Conservation (phyloP, 2,113 vertebrate genomes). For the Tragelaphus buxtoni region DNA sequence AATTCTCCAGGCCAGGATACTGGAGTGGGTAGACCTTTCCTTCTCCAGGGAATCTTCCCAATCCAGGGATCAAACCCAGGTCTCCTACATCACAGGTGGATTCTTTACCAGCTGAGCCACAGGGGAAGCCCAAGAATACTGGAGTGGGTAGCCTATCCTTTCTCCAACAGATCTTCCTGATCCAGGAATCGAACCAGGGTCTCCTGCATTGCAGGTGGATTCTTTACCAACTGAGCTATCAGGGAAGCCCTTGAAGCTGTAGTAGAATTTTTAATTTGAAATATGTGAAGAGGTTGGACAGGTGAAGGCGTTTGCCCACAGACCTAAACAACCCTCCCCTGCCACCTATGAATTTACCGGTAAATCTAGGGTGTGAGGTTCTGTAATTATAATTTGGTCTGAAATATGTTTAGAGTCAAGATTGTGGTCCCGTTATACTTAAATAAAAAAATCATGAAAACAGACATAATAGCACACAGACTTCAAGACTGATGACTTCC, state of each 20-base stretch:
- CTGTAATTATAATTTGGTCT: neutral
- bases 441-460: neutral
- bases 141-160: neutral
- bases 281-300: neutral
- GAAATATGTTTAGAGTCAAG: neutral
- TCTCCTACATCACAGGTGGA: rapidly evolving
- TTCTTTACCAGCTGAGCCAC: neutral
- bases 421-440: rapidly evolving
- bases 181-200: rapidly evolving
- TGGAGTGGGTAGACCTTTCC: neutral
- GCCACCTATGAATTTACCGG: neutral
- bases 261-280: neutral
- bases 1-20: neutral
- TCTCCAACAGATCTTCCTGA: neutral
- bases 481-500: neutral
- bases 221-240: neutral
- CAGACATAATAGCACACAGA: neutral
- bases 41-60: neutral
- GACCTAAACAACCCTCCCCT: neutral
- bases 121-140: neutral
- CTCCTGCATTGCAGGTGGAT: neutral
- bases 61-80: neutral
- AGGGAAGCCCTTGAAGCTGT: neutral
- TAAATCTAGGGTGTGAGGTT: neutral
- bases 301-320: neutral